Evolutionary conservation across 1,140 invertebrate species (phyloP), one percentile per base, ranked within the genome.

Genomic region (Calliphora vicina): DNA sequence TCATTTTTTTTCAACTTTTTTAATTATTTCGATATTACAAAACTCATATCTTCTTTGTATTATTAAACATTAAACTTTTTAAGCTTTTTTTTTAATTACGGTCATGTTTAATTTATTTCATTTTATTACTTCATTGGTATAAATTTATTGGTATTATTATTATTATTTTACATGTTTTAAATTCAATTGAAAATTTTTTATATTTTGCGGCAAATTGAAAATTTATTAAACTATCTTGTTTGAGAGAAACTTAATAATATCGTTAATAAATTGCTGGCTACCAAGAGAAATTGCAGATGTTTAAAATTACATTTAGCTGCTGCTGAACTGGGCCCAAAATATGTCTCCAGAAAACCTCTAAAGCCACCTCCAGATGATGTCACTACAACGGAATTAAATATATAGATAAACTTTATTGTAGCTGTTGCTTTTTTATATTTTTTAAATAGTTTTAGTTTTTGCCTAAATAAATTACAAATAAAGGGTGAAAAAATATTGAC

Each of bases 181-280:
- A 20, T 67, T 23, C 20, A 20, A 23, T 43, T 78, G 42, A 25
- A 25, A n/a, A 17, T 29, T 42, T 15, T 74, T 29, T 71, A n/a
- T n/a, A n/a, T n/a, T n/a, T n/a, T n/a, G n/a, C n/a, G n/a, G n/a
- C n/a, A n/a, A n/a, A n/a, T n/a, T n/a, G n/a, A n/a, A n/a, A n/a
- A 23, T 78, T 78, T 43, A 43, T 45, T 67, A 78, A 78, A 78
- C 74, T 78, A 78, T 78, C 74, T 78, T 1, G n/a, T 5, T 25
- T 26, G 74, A 45, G 43, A 78, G 13, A 20, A 8, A 13, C 3
- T 43, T 25, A 26, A 10, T 10, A 42, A 43, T 13, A 78, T 25
- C 2, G 43, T 78, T 43, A 78, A 23, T 23, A 78, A 25, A 25
- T n/a, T 43, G 12, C 12, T 43, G 1, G 15, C 0, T 20, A 23